phyloP scores from a whole-genome alignment of 1,140 invertebrate genomes.

The Chlorops oryzae region DNA sequence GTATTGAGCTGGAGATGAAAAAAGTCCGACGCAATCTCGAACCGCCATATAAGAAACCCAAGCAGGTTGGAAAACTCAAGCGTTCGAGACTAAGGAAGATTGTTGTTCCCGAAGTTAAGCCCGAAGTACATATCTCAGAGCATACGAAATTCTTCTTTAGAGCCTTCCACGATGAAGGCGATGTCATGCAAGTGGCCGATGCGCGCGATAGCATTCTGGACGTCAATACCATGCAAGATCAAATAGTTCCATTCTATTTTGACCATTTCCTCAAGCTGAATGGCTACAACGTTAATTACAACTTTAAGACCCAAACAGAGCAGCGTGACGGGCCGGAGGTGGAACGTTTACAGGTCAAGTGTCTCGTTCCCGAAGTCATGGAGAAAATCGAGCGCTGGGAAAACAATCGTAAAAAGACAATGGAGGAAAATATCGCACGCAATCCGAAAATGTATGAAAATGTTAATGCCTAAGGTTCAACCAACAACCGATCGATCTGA shows the following conservation, averaged over 20 bases:
- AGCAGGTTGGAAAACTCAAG: conserved; percentile 26
- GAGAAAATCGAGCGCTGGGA: conserved; percentile 31
- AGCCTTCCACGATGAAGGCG: conserved; percentile 34
- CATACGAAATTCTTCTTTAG: conserved; percentile 35
- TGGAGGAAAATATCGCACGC: conserved; percentile 40
- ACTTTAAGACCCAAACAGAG: conserved; percentile 42
- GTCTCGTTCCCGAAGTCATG: conserved; percentile 33
- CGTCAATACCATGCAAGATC: conserved; percentile 33
- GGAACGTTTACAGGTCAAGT: conserved; percentile 24
- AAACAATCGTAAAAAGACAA: conserved; percentile 21
- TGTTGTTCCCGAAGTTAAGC: not conserved
- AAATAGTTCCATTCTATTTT: conserved; percentile 44
- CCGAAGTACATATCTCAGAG: conserved; percentile 23
- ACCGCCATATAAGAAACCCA: conserved; percentile 30
- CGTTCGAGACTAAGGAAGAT: conserved; percentile 15
- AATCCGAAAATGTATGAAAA: conserved; percentile 45
- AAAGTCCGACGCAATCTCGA: conserved; percentile 37
- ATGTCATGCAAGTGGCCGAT: conserved; percentile 16
- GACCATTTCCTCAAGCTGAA: conserved; percentile 44
- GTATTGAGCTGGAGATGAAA: conserved; percentile 40
- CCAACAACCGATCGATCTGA: no score
- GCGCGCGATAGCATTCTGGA: conserved; percentile 24
- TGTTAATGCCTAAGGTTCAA: conserved; percentile 19
- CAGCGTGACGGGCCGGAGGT: conserved; percentile 34
- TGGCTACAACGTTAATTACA: conserved; percentile 43